Evolutionary conservation across 1,140 invertebrate genomes (phyloP), one percentile per base, ranked within the genome.

Genomic region (Steinernema khuongi): DNA sequence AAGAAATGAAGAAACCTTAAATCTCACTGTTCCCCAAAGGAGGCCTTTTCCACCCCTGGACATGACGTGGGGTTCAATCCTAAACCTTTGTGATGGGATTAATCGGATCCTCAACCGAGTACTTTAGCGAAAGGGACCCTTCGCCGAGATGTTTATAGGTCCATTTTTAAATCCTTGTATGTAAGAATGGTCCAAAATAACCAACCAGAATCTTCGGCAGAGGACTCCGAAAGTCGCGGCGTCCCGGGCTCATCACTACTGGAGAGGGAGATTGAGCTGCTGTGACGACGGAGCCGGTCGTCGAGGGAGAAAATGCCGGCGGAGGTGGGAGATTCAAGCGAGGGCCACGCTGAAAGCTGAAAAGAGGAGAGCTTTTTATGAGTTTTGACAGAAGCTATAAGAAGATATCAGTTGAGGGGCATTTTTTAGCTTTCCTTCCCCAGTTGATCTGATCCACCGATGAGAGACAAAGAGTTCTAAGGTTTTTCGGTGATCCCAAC

Each of bases 201-300:
- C n/a, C 70, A 30, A 32, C 77, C 74, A 67, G 44, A 73, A 28
- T 77, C 78, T 14, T 76, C 74, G 1, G 68, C 11, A 22, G 50
- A 60, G 19, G 50, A 60, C 26, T 17, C 50, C 4, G 50, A 60
- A 4, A 22, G 14, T 60, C 50, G 11, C 14, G 14, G 7, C 50
- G 14, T 22, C 4, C 14, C 11, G 22, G 14, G 14, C 26, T 67
- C 77, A 79, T 33, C 72, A 32, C n/a, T 60, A 29, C 71, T 44
- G 44, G 68, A 78, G 7, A 50, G 31, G 22, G 74, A 70, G 69
- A 67, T 29, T 19, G 73, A 76, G 28, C 72, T 75, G 31, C 32
- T 41, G 44, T 74, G 67, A 11, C 72, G 31, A 29, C 72, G 31
- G n/a, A 74, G 30, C 14, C 44, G 29, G 22, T 31, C 69, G 31